phyloP scores from a whole-genome alignment of 2,797 vertebrate genomes.

The Helostoma temminkii region DNA sequence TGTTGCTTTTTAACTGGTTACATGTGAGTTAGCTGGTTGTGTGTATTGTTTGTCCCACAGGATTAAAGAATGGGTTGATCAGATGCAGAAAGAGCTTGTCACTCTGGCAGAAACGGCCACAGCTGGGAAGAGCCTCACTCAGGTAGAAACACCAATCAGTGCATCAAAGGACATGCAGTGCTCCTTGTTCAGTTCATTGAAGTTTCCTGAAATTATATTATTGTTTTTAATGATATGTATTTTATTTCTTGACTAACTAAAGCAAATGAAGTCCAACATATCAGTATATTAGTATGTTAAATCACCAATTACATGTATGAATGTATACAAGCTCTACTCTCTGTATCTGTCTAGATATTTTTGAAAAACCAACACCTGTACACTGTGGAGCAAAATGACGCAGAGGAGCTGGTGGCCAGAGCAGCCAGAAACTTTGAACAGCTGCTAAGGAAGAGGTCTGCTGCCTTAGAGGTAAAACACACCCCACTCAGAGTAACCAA shows the following conservation, averaged over 20 bases:
- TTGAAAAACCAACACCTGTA: slow-evolving; percentile 84
- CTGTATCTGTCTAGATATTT: slow-evolving; percentile 77
- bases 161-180: background rate
- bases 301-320: background rate
- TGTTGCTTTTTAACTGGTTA: slow-evolving; percentile 26
- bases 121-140: slow-evolving; percentile 88
- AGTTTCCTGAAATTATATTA: too few relatives aligned
- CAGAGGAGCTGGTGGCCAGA: slow-evolving; percentile 92
- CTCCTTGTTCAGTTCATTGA: background rate
- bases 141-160: slow-evolving; percentile 75
- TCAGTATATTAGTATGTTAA: too few relatives aligned
- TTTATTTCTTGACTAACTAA: too few relatives aligned
- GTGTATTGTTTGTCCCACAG: slow-evolving; percentile 75
- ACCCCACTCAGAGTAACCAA: slow-evolving; percentile 34
- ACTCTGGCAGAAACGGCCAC: slow-evolving; percentile 91
- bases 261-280: too few relatives aligned
- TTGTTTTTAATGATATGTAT: too few relatives aligned
- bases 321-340: background rate
- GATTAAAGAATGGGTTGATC: slow-evolving; percentile 97
- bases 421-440: slow-evolving; percentile 96
- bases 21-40: slow-evolving; percentile 30
- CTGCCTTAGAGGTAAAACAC: slow-evolving; percentile 91
- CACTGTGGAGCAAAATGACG: slow-evolving; percentile 93
- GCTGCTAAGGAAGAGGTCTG: slow-evolving; percentile 92
- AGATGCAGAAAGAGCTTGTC: slow-evolving; percentile 96